Percentiles rank a stretch among this genome's conserved stretches.
phyloP scores from a whole-genome alignment of 2,797 vertebrate genomes.

The Sebastes taczanowskii region DNA sequence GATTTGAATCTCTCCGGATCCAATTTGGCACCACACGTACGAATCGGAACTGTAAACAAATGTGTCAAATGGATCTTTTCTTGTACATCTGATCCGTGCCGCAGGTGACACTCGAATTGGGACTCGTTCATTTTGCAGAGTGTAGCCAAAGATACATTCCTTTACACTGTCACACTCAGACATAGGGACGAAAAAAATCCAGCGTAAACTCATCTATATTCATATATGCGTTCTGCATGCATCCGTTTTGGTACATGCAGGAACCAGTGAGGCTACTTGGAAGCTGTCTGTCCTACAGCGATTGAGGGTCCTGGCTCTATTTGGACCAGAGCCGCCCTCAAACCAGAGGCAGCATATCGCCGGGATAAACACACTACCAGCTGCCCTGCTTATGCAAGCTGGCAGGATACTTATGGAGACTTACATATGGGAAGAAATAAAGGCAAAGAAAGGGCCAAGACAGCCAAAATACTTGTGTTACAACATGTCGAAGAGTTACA shows the following conservation, averaged over 20 bases:
- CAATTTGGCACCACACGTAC: constrained; percentile 47
- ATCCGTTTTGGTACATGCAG: background rate
- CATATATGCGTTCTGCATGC: background rate
- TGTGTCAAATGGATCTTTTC: constrained; percentile 27
- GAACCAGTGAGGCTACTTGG: background rate
- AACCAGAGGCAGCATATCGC: background rate
- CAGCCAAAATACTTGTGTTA: background rate
- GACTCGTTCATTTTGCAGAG: constrained; percentile 8
- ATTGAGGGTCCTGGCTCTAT: background rate
- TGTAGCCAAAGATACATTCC: background rate
- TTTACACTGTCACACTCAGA: constrained; percentile 3
- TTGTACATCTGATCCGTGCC: constrained; percentile 24
- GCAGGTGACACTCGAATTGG: constrained; percentile 24
- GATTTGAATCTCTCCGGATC: constrained; percentile 50
- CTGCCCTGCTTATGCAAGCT: constrained; percentile 3
- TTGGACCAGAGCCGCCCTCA: constrained; percentile 14
- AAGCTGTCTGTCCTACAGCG: constrained; percentile 6
- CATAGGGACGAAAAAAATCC: background rate
- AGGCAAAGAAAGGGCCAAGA: background rate
- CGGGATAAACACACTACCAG: constrained; percentile 12
- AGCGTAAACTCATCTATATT: constrained; percentile 16
- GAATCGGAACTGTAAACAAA: constrained; percentile 45
- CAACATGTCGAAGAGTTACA: background rate
- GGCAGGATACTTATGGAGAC: background rate
- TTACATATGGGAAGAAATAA: background rate